Evolutionary conservation across 1,140 invertebrate species (phyloP).

Genomic region (Hylyphantes graminicola): DNA sequence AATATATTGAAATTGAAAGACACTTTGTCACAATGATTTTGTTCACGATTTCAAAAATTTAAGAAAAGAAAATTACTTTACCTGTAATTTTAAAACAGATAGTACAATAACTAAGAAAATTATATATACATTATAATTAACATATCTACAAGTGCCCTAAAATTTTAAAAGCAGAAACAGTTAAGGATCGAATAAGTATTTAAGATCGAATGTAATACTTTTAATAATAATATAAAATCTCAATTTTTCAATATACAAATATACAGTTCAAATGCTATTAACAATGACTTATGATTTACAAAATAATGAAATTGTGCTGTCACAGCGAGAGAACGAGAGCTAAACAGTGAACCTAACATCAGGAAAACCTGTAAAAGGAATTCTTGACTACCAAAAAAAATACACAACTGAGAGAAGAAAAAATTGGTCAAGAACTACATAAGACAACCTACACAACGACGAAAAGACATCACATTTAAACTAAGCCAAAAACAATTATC

Average conservation of each 20-base stretch:
- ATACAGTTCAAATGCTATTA: slow-evolving; percentile 57
- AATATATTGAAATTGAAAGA: slow-evolving; percentile 19
- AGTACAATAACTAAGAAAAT: slow-evolving; percentile 23
- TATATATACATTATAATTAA: slow-evolving; percentile 14
- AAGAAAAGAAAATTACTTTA: too few species aligned
- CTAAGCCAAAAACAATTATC: slow-evolving; percentile 18
- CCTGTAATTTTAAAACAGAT: neutral
- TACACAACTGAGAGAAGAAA: slow-evolving; percentile 18
- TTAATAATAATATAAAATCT: slow-evolving; percentile 22
- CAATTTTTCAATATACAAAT: slow-evolving; percentile 53
- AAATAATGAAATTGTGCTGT: slow-evolving; percentile 59
- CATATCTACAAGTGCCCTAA: slow-evolving; percentile 19
- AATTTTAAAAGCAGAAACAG: slow-evolving; percentile 26
- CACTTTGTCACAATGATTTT: neutral
- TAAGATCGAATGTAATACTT: slow-evolving; percentile 18
- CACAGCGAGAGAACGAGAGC: slow-evolving; percentile 45
- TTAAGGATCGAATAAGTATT: slow-evolving; percentile 17
- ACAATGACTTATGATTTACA: slow-evolving; percentile 56
- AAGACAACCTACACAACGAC: slow-evolving; percentile 29
- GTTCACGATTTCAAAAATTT: neutral
- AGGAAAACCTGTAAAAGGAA: slow-evolving; percentile 37
- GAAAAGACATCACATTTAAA: slow-evolving; percentile 51
- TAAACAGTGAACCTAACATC: slow-evolving; percentile 57
- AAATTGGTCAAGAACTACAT: slow-evolving; percentile 7
- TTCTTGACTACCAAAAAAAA: slow-evolving; percentile 36